A percentile compares a stretch with the other conserved stretches of the same genome.
Conservation (phyloP, 2,888 invertebrate species). For the Muscina levida region DNA sequence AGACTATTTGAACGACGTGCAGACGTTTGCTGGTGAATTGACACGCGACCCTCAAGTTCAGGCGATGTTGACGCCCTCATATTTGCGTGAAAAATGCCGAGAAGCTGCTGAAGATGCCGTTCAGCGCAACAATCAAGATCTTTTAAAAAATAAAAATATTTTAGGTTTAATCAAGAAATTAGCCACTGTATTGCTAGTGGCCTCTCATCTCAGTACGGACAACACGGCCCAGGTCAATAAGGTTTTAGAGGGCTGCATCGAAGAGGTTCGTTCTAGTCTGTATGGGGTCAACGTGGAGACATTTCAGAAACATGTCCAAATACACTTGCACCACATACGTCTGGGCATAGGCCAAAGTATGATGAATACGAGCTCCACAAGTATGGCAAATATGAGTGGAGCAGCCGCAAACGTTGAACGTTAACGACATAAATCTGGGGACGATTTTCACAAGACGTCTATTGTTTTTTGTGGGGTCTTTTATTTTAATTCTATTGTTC, state of each 20-base stretch:
- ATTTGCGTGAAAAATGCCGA: slow-evolving; percentile 91
- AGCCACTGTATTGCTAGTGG: slow-evolving; percentile 88
- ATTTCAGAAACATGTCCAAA: slow-evolving; percentile 94
- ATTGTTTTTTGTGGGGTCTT: slow-evolving; percentile 35
- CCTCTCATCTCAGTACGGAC: slow-evolving; percentile 80
- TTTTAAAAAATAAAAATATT: slow-evolving; percentile 83
- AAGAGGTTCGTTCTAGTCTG: slow-evolving; percentile 89
- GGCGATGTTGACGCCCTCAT: slow-evolving; percentile 93
- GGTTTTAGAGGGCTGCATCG: slow-evolving; percentile 95
- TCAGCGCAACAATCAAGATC: slow-evolving; percentile 85
- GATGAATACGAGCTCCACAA: slow-evolving; percentile 66
- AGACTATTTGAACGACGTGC: slow-evolving; percentile 91
- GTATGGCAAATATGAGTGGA: slow-evolving; percentile 59
- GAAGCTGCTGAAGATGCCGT: slow-evolving; percentile 92
- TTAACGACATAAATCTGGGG: slow-evolving; percentile 24
- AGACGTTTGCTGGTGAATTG: slow-evolving; percentile 90
- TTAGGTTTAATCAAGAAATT: slow-evolving; percentile 91
- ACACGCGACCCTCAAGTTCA: slow-evolving; percentile 92
- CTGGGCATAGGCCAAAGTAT: slow-evolving; percentile 74
- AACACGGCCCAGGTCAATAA: slow-evolving; percentile 91
- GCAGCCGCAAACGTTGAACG: slow-evolving; percentile 39
- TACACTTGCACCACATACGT: slow-evolving; percentile 85
- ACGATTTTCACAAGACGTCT: not conserved
- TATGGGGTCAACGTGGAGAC: slow-evolving; percentile 87
- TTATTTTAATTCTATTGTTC: slow-evolving; percentile 34